A percentile compares a stretch with the other conserved stretches of the same genome.
These are phyloP conservation scores for Casuarius casuarius DNA, from an alignment of 2,113 vertebrate genomes.

Conservation along the genomic window DNA sequence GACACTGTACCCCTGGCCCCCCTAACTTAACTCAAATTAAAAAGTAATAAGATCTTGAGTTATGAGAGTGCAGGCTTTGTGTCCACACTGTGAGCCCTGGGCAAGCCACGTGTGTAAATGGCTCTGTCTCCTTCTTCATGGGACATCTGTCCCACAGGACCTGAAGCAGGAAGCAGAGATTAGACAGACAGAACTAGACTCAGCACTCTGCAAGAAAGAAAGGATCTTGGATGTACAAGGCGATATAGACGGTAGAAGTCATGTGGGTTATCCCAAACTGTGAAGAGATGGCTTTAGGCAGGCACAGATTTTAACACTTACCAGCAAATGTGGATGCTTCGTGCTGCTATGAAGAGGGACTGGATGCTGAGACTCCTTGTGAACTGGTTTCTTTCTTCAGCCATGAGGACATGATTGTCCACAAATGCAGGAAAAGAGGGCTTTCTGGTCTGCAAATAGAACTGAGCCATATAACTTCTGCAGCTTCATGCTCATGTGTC, in stretches of 20 bases:
- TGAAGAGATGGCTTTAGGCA: not conserved
- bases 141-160: not conserved
- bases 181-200: not conserved
- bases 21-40: too few species aligned
- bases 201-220: not conserved
- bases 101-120: not conserved
- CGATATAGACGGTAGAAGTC: not conserved
- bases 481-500: not conserved
- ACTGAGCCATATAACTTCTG: not conserved
- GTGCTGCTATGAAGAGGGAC: not conserved
- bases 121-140: not conserved
- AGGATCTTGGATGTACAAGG: not conserved
- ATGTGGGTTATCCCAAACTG: not conserved
- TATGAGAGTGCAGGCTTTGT: not conserved
- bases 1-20: not conserved
- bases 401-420: not conserved
- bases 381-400: not conserved
- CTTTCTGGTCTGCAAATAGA: not conserved
- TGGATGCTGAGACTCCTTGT: not conserved
- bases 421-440: not conserved
- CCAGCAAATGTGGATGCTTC: rapidly evolving
- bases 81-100: not conserved
- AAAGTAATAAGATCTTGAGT: not conserved
- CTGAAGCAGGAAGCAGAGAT: not conserved
- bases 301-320: not conserved